A percentile compares a stretch with the other conserved stretches of the same genome.
Conservation (phyloP, 2,888 invertebrate species). For the Dasysyrphus albostriatus region DNA sequence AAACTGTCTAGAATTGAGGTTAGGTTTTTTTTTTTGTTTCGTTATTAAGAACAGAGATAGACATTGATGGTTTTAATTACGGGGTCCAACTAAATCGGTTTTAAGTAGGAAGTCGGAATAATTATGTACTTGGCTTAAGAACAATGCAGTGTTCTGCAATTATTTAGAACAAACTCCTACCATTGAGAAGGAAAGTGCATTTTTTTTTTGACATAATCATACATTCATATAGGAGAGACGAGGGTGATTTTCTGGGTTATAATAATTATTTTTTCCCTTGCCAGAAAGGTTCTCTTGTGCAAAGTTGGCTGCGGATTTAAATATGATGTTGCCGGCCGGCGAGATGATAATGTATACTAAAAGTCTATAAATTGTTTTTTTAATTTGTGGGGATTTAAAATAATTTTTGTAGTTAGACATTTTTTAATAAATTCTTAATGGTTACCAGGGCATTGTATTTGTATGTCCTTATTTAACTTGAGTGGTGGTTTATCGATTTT, state of each 20-base stretch:
- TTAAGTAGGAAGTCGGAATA: slow-evolving; percentile 46
- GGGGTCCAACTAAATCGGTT: slow-evolving; percentile 7
- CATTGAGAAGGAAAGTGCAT: slow-evolving; percentile 2
- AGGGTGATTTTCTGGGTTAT: slow-evolving; percentile 21
- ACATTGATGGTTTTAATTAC: slow-evolving; percentile 24
- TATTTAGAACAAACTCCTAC: slow-evolving; percentile 32
- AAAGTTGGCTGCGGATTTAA: background rate
- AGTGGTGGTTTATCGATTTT: too few relatives aligned
- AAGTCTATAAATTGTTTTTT: background rate
- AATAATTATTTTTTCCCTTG: background rate
- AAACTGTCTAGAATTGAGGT: slow-evolving; percentile 5
- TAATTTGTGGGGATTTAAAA: background rate
- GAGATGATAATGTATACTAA: background rate
- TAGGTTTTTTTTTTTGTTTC: slow-evolving; percentile 17
- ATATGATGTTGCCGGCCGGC: background rate
- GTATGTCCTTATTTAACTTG: too few relatives aligned
- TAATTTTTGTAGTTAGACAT: too few relatives aligned
- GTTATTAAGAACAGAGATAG: slow-evolving; percentile 13
- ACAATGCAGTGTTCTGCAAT: slow-evolving; percentile 18
- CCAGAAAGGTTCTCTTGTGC: background rate
- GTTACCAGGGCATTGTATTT: too few relatives aligned
- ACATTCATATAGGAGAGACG: background rate
- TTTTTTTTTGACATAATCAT: background rate
- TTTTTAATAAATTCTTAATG: too few relatives aligned
- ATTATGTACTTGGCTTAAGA: slow-evolving; percentile 46